Conservation (phyloP, 2,113 vertebrate species). For the Aplodontia rufa region DNA sequence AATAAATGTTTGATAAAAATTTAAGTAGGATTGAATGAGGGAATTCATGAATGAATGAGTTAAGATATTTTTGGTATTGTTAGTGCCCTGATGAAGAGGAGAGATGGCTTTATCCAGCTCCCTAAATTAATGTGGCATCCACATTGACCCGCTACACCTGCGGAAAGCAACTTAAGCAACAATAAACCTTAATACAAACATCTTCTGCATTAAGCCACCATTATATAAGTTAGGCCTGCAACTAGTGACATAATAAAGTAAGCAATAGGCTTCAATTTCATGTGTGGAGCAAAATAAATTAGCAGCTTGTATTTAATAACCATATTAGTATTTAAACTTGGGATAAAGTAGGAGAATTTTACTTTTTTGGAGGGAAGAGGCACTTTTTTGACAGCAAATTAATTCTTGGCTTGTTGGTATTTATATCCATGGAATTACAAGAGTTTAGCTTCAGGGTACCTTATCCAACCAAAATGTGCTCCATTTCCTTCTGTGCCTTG, state of each 20-base stretch:
- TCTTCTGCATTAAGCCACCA: neutral
- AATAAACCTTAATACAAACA: neutral
- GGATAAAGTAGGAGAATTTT: neutral
- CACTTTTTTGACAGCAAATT: conserved; percentile 7
- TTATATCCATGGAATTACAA: neutral
- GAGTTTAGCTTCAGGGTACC: neutral
- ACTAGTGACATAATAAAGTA: neutral
- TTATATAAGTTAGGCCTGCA: neutral
- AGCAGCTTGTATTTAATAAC: neutral
- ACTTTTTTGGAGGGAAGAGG: neutral
- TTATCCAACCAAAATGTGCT: neutral
- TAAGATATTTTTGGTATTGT: neutral
- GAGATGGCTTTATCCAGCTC: neutral
- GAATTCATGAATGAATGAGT: neutral
- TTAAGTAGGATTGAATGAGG: neutral
- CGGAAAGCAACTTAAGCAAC: neutral
- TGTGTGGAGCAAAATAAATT: neutral
- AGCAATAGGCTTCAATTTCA: neutral
- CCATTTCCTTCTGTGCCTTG: neutral
- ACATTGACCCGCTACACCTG: no score
- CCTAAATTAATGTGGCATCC: neutral
- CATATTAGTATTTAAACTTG: neutral
- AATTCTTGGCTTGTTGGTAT: neutral
- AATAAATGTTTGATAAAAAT: neutral
- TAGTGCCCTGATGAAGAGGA: neutral